Evolutionary conservation across 1,140 invertebrate species (phyloP).

Genomic region (Littorina saxatilis): DNA sequence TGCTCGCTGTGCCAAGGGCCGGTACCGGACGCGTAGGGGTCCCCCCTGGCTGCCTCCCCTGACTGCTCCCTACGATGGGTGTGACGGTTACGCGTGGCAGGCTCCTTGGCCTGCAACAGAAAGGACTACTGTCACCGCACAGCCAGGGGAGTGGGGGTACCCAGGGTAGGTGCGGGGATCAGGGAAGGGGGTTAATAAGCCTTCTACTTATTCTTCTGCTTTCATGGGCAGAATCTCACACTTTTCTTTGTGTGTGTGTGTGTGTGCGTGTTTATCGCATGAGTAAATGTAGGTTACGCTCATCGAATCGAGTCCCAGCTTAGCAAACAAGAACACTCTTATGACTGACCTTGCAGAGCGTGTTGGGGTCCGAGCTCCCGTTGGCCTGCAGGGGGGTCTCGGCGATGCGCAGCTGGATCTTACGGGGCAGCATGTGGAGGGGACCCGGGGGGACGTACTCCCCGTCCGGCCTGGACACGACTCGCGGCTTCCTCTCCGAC

Average conservation of each 20-base stretch:
- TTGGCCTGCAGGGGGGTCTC: neutral
- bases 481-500: neutral
- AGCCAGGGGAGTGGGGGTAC: neutral
- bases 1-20: slow-evolving; percentile 14
- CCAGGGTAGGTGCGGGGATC: neutral
- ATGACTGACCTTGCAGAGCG: slow-evolving; percentile 23
- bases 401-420: slow-evolving; percentile 25
- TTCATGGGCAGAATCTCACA: too few relatives aligned
- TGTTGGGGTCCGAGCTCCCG: neutral
- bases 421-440: neutral
- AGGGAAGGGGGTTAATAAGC: too few relatives aligned
- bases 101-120: slow-evolving; percentile 14
- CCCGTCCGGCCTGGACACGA: neutral
- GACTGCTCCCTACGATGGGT: neutral
- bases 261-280: too few relatives aligned
- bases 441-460: neutral
- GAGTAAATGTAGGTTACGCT: too few relatives aligned
- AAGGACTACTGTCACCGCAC: slow-evolving; percentile 1
- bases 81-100: slow-evolving; percentile 17
- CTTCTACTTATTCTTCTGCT: too few relatives aligned
- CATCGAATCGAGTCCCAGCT: too few relatives aligned
- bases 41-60: neutral
- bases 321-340: too few relatives aligned
- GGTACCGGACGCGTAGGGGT: too few relatives aligned
- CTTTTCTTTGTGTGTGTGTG: too few relatives aligned